A percentile compares a stretch with the other conserved stretches of the same genome.
Conservation (phyloP, 2,797 vertebrate genomes). For the Dallia pectoralis region DNA sequence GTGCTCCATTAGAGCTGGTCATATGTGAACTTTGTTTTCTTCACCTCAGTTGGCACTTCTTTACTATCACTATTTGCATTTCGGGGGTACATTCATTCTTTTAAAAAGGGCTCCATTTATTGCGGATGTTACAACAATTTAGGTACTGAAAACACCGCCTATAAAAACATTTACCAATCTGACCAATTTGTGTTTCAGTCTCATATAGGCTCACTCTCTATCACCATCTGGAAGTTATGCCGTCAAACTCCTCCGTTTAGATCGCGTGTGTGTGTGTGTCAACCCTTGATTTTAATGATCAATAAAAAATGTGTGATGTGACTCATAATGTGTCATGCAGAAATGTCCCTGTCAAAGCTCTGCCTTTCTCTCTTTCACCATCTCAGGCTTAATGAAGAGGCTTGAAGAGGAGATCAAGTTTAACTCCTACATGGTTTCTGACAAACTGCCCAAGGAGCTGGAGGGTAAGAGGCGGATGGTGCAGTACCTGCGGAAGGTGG, state of each 20-base stretch:
- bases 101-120: conserved; percentile 27
- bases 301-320: background rate
- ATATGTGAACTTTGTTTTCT: conserved; percentile 40
- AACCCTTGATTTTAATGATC: conserved; percentile 5
- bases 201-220: background rate
- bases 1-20: conserved; percentile 40
- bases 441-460: conserved; percentile 92
- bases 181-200: background rate
- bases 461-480: conserved; percentile 80
- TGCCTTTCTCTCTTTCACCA: conserved; percentile 8
- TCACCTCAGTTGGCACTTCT: conserved; percentile 15
- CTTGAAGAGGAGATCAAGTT: conserved; percentile 95
- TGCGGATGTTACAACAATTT: conserved; percentile 18
- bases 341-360: conserved; percentile 7
- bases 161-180: background rate
- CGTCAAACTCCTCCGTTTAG: background rate
- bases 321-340: background rate
- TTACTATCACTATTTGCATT: conserved; percentile 43
- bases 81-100: conserved; percentile 56
- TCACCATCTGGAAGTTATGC: background rate
- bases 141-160: background rate
- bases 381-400: conserved; percentile 88
- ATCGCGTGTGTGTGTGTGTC: conserved; percentile 5
- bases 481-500: conserved; percentile 87
- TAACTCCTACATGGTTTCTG: conserved; percentile 90